phyloP scores from a whole-genome alignment of 2,797 vertebrate species.

The Valencia hispanica region DNA sequence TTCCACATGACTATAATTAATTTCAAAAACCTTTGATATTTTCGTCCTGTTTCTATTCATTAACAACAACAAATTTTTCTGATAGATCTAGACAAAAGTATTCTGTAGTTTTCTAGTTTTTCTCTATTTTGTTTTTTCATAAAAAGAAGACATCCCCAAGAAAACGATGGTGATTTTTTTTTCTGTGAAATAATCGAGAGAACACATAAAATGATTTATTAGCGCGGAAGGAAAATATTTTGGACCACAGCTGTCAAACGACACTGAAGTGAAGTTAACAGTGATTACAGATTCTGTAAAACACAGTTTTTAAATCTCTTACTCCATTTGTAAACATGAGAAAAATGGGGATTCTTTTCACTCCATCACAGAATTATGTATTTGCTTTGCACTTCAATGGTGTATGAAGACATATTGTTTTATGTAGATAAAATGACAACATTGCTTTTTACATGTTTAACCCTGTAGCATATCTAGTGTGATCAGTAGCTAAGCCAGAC shows the following conservation, averaged over 20 bases:
- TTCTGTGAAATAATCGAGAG: not conserved
- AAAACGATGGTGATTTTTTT: not conserved
- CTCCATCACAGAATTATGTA: not conserved
- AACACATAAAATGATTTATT: not conserved
- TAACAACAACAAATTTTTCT: too few species aligned
- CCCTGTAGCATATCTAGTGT: not conserved
- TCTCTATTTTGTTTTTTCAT: not conserved
- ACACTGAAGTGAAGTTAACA: not conserved
- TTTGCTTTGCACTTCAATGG: not conserved
- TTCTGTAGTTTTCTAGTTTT: not conserved
- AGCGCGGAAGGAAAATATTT: not conserved
- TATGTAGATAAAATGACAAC: not conserved
- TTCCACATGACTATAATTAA: not conserved
- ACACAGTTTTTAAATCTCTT: not conserved
- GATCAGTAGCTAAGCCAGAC: not conserved
- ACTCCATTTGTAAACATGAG: not conserved
- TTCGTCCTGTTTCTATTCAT: too few species aligned
- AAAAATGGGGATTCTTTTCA: not conserved
- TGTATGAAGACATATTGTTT: not conserved
- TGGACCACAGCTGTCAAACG: not conserved
- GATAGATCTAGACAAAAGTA: not conserved
- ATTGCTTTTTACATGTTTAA: not conserved
- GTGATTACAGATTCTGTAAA: not conserved
- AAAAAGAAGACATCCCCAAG: not conserved
- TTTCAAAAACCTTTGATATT: not conserved